Evolutionary conservation across 2,797 vertebrate genomes (phyloP).

Genomic region (Manis crassicaudata): DNA sequence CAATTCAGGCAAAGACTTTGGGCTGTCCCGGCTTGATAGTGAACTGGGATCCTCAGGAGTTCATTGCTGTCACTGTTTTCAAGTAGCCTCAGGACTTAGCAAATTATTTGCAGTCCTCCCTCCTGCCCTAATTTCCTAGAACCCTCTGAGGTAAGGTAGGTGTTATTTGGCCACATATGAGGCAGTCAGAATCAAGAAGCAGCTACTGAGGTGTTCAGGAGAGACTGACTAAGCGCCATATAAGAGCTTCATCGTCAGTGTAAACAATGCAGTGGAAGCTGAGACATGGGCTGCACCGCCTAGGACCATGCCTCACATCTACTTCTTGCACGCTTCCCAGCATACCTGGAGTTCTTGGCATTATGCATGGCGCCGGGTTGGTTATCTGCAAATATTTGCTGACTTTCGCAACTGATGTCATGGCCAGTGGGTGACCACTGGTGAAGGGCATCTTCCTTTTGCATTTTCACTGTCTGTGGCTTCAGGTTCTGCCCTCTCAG

Average conservation of each 20-base stretch:
- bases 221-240: background rate
- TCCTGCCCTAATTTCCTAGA: background rate
- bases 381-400: background rate
- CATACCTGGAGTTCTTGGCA: background rate
- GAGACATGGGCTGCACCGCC: no score
- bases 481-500: background rate
- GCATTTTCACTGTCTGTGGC: background rate
- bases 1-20: background rate
- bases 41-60: background rate
- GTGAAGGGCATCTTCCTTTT: background rate
- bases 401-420: background rate
- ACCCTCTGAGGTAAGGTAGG: background rate
- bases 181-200: background rate
- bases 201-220: fast-evolving
- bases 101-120: background rate
- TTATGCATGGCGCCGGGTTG: background rate
- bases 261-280: fast-evolving
- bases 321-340: background rate
- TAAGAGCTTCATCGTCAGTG: background rate
- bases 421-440: fast-evolving
- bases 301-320: no score
- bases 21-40: background rate
- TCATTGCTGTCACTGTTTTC: background rate
- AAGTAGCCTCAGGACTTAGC: background rate
- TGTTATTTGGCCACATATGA: background rate